A percentile compares a stretch with the other conserved stretches of the same genome.
phyloP scores from a whole-genome alignment of 2,888 invertebrate species.

The Pseudanteris insignis region DNA sequence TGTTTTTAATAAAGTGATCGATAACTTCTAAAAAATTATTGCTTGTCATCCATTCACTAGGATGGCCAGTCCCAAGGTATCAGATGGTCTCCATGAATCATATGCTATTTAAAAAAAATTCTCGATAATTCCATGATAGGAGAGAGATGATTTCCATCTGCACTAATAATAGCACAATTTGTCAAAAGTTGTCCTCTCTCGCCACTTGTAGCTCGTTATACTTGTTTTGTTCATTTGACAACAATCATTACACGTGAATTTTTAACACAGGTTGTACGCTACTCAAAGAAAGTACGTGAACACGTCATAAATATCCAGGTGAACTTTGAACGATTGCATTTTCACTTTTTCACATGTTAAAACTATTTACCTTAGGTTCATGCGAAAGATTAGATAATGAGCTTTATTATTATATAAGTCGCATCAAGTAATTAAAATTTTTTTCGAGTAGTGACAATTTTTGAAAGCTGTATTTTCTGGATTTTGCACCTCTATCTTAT shows the following conservation, averaged over 20 bases:
- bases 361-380: too few species aligned
- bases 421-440: too few species aligned
- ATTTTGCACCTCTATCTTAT: too few species aligned
- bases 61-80: slow-evolving; percentile 27
- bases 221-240: slow-evolving; percentile 59
- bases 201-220: slow-evolving; percentile 59
- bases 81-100: slow-evolving; percentile 24
- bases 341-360: too few species aligned
- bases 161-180: slow-evolving; percentile 53
- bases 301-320: too few species aligned
- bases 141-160: slow-evolving; percentile 50
- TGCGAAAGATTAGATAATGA: too few species aligned
- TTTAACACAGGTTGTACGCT: slow-evolving; percentile 58
- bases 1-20: slow-evolving; percentile 55
- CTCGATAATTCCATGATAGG: slow-evolving; percentile 49
- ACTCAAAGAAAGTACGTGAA: too few species aligned
- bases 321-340: too few species aligned
- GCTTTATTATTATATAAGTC: too few species aligned
- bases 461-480: too few species aligned
- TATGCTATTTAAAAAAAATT: slow-evolving; percentile 23
- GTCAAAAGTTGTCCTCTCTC: slow-evolving; percentile 59
- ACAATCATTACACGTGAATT: slow-evolving; percentile 56
- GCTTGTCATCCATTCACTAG: slow-evolving; percentile 40
- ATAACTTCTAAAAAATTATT: slow-evolving; percentile 41
- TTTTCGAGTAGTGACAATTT: too few species aligned